Conservation (phyloP, 2,888 invertebrate species). For the Drosophila mayaguana region DNA sequence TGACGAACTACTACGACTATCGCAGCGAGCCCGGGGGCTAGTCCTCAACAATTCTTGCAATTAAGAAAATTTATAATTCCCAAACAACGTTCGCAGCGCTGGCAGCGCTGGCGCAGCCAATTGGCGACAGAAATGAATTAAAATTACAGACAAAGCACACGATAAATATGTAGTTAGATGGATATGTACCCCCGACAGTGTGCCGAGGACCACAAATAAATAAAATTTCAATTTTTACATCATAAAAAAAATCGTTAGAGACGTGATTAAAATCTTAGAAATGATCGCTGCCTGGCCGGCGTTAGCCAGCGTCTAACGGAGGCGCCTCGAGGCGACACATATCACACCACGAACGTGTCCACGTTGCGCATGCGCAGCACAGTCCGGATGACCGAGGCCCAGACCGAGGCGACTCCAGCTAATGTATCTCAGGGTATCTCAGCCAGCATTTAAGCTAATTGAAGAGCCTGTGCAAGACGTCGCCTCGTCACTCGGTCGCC, state of each 20-base stretch:
- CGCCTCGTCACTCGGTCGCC: conserved; percentile 14
- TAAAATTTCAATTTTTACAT: conserved; percentile 79
- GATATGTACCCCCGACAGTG: conserved; percentile 44
- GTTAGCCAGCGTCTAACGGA: conserved; percentile 25
- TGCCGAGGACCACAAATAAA: conserved; percentile 42
- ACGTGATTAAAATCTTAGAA: conserved; percentile 78
- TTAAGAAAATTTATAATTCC: conserved; percentile 68
- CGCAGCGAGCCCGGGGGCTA: neutral
- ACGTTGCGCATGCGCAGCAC: conserved; percentile 68
- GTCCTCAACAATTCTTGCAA: conserved; percentile 54
- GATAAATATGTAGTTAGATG: conserved; percentile 18
- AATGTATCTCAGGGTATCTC: conserved; percentile 59
- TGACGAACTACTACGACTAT: conserved; percentile 10
- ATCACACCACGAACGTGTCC: conserved; percentile 73
- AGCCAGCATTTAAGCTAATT: conserved; percentile 66
- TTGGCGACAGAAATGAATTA: conserved; percentile 72
- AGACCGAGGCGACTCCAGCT: neutral
- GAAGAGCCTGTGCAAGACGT: conserved; percentile 22
- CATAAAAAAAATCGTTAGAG: conserved; percentile 81
- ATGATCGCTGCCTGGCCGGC: conserved; percentile 8
- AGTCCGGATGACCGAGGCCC: neutral
- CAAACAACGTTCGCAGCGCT: conserved; percentile 44
- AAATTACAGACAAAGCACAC: conserved; percentile 72
- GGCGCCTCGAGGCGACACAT: conserved; percentile 73
- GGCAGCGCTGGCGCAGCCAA: conserved; percentile 34